A percentile compares a stretch with the other conserved stretches of the same genome.
phyloP scores from a whole-genome alignment of 2,113 vertebrate genomes.

The Melospiza georgiana region DNA sequence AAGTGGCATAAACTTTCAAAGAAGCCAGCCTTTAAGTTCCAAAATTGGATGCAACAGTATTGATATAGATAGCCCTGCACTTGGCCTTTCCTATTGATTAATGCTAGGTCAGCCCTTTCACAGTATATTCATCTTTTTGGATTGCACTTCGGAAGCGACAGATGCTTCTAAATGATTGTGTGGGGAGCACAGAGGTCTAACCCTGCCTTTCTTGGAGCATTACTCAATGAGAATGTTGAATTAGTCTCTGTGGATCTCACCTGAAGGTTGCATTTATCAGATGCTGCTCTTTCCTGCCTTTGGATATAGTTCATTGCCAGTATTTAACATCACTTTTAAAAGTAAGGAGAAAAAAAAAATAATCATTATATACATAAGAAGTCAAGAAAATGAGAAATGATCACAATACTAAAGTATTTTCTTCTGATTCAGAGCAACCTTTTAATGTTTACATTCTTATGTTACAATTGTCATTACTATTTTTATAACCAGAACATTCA shows the following conservation, averaged over 20 bases:
- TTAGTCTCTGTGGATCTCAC: background rate
- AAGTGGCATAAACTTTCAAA: background rate
- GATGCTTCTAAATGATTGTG: background rate
- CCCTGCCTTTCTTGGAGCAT: background rate
- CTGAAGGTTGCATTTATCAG: background rate
- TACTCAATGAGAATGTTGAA: background rate
- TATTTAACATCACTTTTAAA: background rate
- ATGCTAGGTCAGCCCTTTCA: conserved; percentile 15
- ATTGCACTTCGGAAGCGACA: background rate
- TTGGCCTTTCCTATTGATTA: conserved; percentile 25
- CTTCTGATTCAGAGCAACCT: background rate
- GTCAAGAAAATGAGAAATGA: background rate
- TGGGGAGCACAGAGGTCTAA: background rate
- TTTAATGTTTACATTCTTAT: background rate
- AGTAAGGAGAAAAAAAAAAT: background rate
- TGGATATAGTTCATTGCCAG: background rate
- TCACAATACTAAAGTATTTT: background rate
- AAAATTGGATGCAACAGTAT: conserved; percentile 18
- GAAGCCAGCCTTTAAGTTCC: background rate
- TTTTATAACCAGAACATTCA: background rate
- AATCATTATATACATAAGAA: background rate
- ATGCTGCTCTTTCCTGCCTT: background rate
- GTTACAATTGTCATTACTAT: background rate
- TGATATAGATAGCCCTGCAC: background rate
- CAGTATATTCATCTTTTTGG: conserved; percentile 18